phyloP scores from a whole-genome alignment of 2,113 vertebrate genomes.

The Microcebus tavaratra region DNA sequence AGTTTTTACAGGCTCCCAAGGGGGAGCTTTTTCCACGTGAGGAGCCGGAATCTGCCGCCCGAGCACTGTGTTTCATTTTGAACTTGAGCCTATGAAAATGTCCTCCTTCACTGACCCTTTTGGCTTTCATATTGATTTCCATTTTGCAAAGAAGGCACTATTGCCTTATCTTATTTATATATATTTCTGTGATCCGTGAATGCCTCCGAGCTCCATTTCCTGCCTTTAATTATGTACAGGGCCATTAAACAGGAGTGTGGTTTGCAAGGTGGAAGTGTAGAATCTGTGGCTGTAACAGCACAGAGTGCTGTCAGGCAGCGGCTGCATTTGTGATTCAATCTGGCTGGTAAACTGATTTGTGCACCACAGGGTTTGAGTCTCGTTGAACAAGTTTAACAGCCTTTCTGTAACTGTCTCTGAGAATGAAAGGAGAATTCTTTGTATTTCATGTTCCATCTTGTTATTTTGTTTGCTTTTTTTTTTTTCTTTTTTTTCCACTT shows the following conservation, averaged over 20 bases:
- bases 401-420: slow-evolving; percentile 21
- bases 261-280: background rate
- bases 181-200: slow-evolving; percentile 22
- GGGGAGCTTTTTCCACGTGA: background rate
- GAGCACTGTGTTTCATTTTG: background rate
- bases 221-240: slow-evolving; percentile 31
- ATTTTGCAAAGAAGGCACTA: slow-evolving; percentile 20
- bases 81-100: background rate
- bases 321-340: background rate
- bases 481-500: background rate
- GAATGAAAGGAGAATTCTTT: background rate
- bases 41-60: fast-evolving
- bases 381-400: slow-evolving; percentile 47
- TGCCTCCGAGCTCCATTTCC: slow-evolving; percentile 39
- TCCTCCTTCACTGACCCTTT: background rate
- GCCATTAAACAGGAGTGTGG: slow-evolving; percentile 22
- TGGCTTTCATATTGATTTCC: slow-evolving; percentile 29
- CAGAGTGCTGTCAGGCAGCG: background rate
- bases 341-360: background rate
- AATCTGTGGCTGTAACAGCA: background rate
- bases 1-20: background rate
- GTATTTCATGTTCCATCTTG: slow-evolving; percentile 62
- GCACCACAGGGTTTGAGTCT: background rate
- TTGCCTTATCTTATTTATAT: background rate
- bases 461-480: too few species aligned